Evolutionary conservation across 2,113 vertebrate genomes (phyloP).

Genomic region (Ivindomyrus marchei): DNA sequence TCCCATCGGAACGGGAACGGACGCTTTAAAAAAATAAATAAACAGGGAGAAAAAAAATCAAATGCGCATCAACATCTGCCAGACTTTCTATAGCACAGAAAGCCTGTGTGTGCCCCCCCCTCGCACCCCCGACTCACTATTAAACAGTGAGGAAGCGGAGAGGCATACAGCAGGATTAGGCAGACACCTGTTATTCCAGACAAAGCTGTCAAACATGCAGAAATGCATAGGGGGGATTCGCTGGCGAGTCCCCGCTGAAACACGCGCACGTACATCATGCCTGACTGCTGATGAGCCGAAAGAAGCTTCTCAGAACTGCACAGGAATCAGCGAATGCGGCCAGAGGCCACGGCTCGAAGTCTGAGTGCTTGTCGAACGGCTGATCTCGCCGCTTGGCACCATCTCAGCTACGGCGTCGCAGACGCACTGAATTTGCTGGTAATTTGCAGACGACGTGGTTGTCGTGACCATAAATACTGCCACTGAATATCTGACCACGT

Average conservation of each 20-base stretch:
- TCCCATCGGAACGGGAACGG: constrained; percentile 13
- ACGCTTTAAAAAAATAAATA: not conserved
- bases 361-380: not conserved
- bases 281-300: not conserved
- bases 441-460: too few species aligned
- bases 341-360: not conserved
- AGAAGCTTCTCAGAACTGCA: not conserved
- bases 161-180: constrained; percentile 32
- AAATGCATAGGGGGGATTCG: constrained; percentile 7
- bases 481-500: not conserved
- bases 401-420: not conserved
- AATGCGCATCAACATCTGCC: constrained; percentile 10
- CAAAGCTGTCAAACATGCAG: constrained; percentile 30
- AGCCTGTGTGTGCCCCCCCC: not conserved
- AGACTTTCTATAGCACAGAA: constrained; percentile 1
- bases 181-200: constrained; percentile 40
- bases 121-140: not conserved
- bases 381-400: not conserved
- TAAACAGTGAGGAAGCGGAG: constrained; percentile 17
- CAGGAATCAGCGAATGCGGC: not conserved
- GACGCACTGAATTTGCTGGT: not conserved
- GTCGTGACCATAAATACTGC: not conserved
- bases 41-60: not conserved
- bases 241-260: not conserved
- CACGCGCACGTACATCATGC: constrained; percentile 12